A percentile compares a stretch with the other conserved stretches of the same genome.
Evolutionary conservation across 2,797 vertebrate species (phyloP).

Genomic region (Ctenopoma multispine): DNA sequence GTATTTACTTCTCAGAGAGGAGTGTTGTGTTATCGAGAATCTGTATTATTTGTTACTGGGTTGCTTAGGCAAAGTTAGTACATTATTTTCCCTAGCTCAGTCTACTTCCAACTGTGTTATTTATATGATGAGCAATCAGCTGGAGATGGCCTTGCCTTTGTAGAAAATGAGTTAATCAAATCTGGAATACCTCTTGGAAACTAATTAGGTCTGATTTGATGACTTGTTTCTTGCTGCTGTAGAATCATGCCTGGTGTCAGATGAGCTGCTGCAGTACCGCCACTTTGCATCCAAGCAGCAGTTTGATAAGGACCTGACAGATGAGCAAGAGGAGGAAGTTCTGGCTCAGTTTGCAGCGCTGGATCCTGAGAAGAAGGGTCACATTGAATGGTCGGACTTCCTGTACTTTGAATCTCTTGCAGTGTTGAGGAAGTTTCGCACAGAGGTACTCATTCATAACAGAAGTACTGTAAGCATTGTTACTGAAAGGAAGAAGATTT

Average conservation of each 20-base stretch:
- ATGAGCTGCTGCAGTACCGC: constrained; percentile 94
- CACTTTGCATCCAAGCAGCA: constrained; percentile 93
- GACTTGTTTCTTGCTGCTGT: constrained; percentile 53
- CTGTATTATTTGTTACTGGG: background rate
- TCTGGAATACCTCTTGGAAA: constrained; percentile 36
- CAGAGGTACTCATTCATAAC: constrained; percentile 78
- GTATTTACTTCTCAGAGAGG: background rate
- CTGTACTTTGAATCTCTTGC: constrained; percentile 94
- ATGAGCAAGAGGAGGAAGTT: constrained; percentile 91
- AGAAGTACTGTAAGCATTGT: too few relatives aligned
- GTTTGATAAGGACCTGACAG: constrained; percentile 87
- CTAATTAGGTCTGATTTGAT: constrained; percentile 61
- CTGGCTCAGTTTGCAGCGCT: constrained; percentile 91
- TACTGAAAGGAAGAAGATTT: background rate
- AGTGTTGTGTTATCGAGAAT: background rate
- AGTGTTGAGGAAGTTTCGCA: constrained; percentile 90
- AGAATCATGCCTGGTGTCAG: constrained; percentile 94
- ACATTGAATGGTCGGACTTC: constrained; percentile 94
- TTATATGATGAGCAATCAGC: constrained; percentile 7
- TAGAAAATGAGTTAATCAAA: constrained; percentile 58
- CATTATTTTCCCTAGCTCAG: constrained; percentile 7
- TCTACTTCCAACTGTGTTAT: constrained; percentile 17
- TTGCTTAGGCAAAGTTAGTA: background rate
- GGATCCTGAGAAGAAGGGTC: constrained; percentile 92
- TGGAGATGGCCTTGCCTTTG: constrained; percentile 35